phyloP scores from a whole-genome alignment of 2,113 vertebrate species.

The Platycercus adscitus region DNA sequence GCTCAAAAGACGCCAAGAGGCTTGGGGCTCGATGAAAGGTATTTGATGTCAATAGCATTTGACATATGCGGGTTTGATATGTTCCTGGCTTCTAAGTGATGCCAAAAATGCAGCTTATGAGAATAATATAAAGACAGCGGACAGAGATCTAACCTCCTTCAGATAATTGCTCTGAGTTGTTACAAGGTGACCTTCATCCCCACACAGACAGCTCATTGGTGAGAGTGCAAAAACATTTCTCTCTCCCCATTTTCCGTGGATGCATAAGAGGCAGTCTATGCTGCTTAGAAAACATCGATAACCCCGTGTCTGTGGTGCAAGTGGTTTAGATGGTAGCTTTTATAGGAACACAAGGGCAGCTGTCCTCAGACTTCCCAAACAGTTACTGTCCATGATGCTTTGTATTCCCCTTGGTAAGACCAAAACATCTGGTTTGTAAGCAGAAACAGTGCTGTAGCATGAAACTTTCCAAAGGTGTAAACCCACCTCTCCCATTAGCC shows the following conservation, averaged over 20 bases:
- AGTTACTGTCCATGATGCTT: not conserved
- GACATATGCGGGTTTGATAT: slow-evolving; percentile 78
- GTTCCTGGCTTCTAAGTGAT: slow-evolving; percentile 76
- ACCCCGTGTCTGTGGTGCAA: not conserved
- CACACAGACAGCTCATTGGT: not conserved
- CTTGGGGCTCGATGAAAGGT: slow-evolving; percentile 72
- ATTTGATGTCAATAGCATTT: slow-evolving; percentile 80
- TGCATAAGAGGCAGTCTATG: not conserved
- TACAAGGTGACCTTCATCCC: slow-evolving; percentile 84
- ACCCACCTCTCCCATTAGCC: not conserved
- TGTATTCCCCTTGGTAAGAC: not conserved
- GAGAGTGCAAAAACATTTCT: not conserved
- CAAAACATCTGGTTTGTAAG: not conserved
- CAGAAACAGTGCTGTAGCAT: not conserved
- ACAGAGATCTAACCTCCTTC: slow-evolving; percentile 65
- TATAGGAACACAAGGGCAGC: not conserved
- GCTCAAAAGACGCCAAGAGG: slow-evolving; percentile 66
- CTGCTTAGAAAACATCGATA: not conserved
- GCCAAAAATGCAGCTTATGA: slow-evolving; percentile 70
- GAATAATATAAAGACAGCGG: slow-evolving; percentile 72
- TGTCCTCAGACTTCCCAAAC: not conserved
- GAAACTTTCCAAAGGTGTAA: not conserved
- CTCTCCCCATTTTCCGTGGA: not conserved
- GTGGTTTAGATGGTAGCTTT: not conserved
- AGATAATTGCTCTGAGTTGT: slow-evolving; percentile 74